Evolutionary conservation across 37 sponge, comb jelly and placozoan species (phyloP).

Genomic region (Spongilla lacustris): DNA sequence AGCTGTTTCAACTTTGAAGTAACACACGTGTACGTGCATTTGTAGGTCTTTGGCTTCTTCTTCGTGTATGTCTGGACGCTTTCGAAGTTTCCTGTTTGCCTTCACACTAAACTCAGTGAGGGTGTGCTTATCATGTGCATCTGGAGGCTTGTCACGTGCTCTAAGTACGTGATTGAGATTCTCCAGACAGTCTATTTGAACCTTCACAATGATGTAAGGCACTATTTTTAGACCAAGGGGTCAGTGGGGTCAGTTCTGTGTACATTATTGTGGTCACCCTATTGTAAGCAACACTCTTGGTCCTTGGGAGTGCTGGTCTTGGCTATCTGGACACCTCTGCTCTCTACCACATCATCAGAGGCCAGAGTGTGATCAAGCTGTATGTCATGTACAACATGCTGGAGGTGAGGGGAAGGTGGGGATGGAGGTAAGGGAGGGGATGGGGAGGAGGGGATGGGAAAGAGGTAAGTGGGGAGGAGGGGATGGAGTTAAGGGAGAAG

Average conservation of each 20-base stretch:
- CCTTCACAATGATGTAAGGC: constrained; percentile 10
- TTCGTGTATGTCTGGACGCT: constrained; percentile 86
- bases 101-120: constrained; percentile 90
- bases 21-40: background rate
- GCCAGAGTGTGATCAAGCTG: constrained; percentile 92
- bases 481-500: no score
- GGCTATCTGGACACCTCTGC: constrained; percentile 87
- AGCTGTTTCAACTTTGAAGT: background rate
- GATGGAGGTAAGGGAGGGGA: no score
- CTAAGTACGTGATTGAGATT: background rate
- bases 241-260: background rate
- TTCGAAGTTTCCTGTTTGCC: constrained; percentile 79
- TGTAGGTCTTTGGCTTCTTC: constrained; percentile 91
- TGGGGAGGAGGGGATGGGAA: background rate
- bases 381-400: constrained; percentile 97
- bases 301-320: constrained; percentile 40
- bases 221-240: background rate
- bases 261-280: background rate
- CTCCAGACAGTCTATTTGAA: constrained; percentile 27
- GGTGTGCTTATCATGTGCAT: constrained; percentile 25
- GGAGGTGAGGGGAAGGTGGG: constrained; percentile 59
- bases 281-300: constrained; percentile 38
- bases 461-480: background rate
- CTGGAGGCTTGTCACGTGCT: constrained; percentile 39
- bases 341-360: constrained; percentile 91